A percentile compares a stretch with the other conserved stretches of the same genome.
phyloP scores from a whole-genome alignment of 2,113 vertebrate genomes.

The Campylorhamphus procurvoides region DNA sequence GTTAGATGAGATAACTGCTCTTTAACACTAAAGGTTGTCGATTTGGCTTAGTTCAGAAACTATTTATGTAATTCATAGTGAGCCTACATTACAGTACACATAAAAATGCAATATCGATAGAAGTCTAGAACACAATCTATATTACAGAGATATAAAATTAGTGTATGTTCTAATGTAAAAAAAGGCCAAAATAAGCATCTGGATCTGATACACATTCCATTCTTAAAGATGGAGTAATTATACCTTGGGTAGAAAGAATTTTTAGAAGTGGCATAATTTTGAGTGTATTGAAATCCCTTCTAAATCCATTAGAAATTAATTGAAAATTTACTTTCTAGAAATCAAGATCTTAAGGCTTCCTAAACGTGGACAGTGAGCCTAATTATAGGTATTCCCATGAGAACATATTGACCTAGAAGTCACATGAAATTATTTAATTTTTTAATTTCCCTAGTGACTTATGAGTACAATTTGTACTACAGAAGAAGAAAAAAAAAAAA shows the following conservation, averaged over 20 bases:
- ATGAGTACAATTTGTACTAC: background rate
- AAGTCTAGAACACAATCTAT: background rate
- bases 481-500: background rate
- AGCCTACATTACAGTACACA: background rate
- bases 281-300: background rate
- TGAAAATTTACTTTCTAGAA: background rate
- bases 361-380: background rate
- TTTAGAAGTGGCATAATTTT: background rate
- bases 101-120: background rate
- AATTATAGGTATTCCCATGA: background rate
- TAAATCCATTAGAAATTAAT: background rate
- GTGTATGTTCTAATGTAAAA: background rate
- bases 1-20: background rate
- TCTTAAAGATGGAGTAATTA: background rate
- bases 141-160: background rate
- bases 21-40: background rate
- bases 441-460: background rate
- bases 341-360: background rate
- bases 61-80: background rate
- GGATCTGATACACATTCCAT: background rate
- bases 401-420: background rate
- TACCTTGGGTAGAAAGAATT: background rate
- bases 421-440: background rate
- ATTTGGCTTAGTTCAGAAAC: background rate
- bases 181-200: background rate